Base-by-base conservation (phyloP, 35 echinoderm and acorn worm genomes). In the Diadema setosum region DNA sequence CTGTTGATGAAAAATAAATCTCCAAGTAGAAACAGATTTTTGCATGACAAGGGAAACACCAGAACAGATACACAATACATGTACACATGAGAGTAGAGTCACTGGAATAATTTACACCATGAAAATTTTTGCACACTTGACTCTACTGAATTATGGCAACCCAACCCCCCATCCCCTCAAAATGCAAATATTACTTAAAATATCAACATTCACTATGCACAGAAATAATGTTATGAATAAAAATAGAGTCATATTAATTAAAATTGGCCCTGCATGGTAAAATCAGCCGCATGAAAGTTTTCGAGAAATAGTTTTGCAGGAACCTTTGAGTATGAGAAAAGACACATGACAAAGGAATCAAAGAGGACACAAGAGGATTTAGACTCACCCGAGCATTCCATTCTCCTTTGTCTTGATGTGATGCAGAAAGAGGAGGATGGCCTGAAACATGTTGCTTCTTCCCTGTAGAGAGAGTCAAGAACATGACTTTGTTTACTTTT, bases 351-450 rank as follows among this genome's bases (percentile, higher is more conserved):
- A 55, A 55, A 12, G 21, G 21, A 55, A 55, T 55, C 21, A 55
- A 55, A 59, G 0, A 6, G 56, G 56, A 59, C 1, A 59, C 20
- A 59, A 59, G 29, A 26, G 29, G 20, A 59, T 59, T 26, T 65
- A 3, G 29, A 93, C 95, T 93, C 46, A 97, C 95, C 95, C 95
- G n/a, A 97, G 83, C 90, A 97, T 93, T 81, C 95, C 95, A 76
- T 93, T 87, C 42, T 97, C 90, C 50, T 97, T 97, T 6, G 91
- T 90, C 57, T 92, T 90, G 32, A 97, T 75, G 58, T 93, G 95
- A 82, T 93, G 87, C 4, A 97, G 80, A 49, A 97, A 93, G 9
- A 97, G 56, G 33, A 97, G 78, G 36, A 97, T 93, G 40, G 90
- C 87, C 35, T 97, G 95, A 45, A 97, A 97, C 91, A 97, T 90